Evolutionary conservation across 1,140 invertebrate species (phyloP).

Genomic region (Drosophila littoralis): DNA sequence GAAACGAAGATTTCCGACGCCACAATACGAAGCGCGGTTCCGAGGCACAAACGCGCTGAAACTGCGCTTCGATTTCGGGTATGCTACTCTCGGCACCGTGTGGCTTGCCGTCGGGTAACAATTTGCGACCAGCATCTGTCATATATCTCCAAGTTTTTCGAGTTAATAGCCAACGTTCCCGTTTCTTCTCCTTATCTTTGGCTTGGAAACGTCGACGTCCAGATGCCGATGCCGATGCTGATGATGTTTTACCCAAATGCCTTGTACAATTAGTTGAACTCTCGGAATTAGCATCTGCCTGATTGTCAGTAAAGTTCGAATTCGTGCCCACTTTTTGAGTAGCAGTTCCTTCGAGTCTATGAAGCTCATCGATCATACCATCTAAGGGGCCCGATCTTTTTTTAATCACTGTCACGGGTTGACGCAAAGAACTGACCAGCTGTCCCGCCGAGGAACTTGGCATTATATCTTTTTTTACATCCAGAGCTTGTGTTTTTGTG

Average conservation of each 20-base stretch:
- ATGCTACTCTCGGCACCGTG: constrained; percentile 90
- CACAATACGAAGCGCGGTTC: constrained; percentile 92
- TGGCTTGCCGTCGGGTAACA: constrained; percentile 90
- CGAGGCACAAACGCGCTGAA: constrained; percentile 91
- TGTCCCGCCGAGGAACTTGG: constrained; percentile 9
- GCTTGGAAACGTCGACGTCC: constrained; percentile 38
- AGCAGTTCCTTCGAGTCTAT: constrained; percentile 1
- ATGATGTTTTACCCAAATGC: not conserved
- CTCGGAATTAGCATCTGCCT: not conserved
- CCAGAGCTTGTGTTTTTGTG: constrained; percentile 35
- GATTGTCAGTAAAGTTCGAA: not conserved
- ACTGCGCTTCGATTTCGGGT: constrained; percentile 92
- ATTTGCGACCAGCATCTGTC: constrained; percentile 93
- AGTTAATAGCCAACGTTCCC: constrained; percentile 93
- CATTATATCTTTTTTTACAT: constrained; percentile 24
- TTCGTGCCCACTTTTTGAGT: not conserved
- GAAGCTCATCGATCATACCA: constrained; percentile 48
- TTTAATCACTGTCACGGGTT: constrained; percentile 58
- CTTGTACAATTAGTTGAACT: not conserved
- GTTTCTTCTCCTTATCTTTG: constrained; percentile 81
- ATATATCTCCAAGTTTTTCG: constrained; percentile 96
- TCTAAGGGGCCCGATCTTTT: constrained; percentile 67
- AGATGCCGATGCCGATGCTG: constrained; percentile 3
- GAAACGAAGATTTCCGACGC: constrained; percentile 91
- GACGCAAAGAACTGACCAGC: constrained; percentile 34